Percentiles rank a stretch among this genome's conserved stretches.
Conservation (phyloP, 1,140 invertebrate genomes). For the Drosophila kanapiae region DNA sequence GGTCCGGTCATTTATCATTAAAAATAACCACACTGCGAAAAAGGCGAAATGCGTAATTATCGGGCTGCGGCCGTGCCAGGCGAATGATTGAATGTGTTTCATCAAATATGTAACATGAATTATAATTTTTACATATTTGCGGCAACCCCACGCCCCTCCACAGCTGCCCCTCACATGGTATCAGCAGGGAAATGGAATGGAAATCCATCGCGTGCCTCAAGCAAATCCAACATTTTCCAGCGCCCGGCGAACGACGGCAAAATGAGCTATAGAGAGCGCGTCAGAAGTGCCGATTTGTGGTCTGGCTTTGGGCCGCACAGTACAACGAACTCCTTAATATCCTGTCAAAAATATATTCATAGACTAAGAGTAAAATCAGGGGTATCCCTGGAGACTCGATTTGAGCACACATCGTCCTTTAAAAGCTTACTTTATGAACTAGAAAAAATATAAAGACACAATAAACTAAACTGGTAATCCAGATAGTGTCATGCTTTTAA, state of each 20-base stretch:
- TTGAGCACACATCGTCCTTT: neutral
- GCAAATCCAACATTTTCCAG: conserved; percentile 81
- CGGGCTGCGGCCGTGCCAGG: conserved; percentile 55
- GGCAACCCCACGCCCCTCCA: conserved; percentile 1
- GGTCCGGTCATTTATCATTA: conserved; percentile 79
- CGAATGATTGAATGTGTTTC: conserved; percentile 82
- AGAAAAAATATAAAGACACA: neutral
- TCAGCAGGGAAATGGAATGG: conserved; percentile 27
- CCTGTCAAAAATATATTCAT: neutral
- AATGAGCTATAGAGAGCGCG: conserved; percentile 72
- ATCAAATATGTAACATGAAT: conserved; percentile 83
- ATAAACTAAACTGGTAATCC: neutral
- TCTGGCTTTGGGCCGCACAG: conserved; percentile 58
- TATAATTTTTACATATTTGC: conserved; percentile 79
- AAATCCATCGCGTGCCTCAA: conserved; percentile 71
- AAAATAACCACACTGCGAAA: conserved; percentile 74
- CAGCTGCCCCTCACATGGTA: conserved; percentile 16
- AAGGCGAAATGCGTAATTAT: conserved; percentile 77
- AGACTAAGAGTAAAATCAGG: neutral
- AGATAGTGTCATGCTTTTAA: neutral
- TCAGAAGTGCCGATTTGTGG: conserved; percentile 80
- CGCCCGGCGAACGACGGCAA: conserved; percentile 52
- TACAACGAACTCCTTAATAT: neutral
- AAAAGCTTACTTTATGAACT: neutral
- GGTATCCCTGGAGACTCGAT: neutral